A percentile compares a stretch with the other conserved stretches of the same genome.
phyloP scores from a whole-genome alignment of 2,888 invertebrate genomes.

The Parnassius apollo region DNA sequence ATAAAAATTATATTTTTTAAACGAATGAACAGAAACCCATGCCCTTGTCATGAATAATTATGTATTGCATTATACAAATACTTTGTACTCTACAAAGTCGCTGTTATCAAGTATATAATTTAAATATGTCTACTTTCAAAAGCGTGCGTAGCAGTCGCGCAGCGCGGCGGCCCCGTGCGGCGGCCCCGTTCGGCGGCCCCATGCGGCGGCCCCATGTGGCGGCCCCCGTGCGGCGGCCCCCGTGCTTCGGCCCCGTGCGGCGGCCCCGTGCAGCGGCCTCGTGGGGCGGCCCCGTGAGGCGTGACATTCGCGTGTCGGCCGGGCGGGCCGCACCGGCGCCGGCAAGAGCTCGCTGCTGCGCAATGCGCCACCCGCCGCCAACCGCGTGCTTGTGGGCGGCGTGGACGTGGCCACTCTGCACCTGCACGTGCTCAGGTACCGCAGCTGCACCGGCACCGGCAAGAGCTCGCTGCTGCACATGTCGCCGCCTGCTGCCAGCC shows the following conservation, averaged over 20 bases:
- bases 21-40: too few species aligned
- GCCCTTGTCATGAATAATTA: too few species aligned
- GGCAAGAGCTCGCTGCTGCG: slow-evolving; percentile 95
- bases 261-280: slow-evolving; percentile 85
- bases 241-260: too few species aligned
- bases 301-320: slow-evolving; percentile 91
- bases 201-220: too few species aligned
- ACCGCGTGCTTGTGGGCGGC: slow-evolving; percentile 89
- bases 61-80: too few species aligned
- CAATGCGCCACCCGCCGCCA: slow-evolving; percentile 86
- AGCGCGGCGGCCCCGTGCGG: slow-evolving; percentile 84
- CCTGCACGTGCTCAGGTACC: slow-evolving; percentile 84
- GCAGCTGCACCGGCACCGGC: slow-evolving; percentile 81
- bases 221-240: slow-evolving; percentile 85
- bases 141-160: slow-evolving; percentile 33
- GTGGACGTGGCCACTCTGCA: slow-evolving; percentile 88
- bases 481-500: slow-evolving; percentile 82
- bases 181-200: slow-evolving; percentile 87
- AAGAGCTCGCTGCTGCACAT: slow-evolving; percentile 85
- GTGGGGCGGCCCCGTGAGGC: slow-evolving; percentile 85
- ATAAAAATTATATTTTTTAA: too few species aligned
- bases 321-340: slow-evolving; percentile 95
- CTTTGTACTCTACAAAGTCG: too few species aligned
- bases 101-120: too few species aligned
- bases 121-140: too few species aligned